These are phyloP conservation scores for Tetramorium alpestre DNA, from an alignment of 1,140 invertebrate species.

Conservation along the genomic window DNA sequence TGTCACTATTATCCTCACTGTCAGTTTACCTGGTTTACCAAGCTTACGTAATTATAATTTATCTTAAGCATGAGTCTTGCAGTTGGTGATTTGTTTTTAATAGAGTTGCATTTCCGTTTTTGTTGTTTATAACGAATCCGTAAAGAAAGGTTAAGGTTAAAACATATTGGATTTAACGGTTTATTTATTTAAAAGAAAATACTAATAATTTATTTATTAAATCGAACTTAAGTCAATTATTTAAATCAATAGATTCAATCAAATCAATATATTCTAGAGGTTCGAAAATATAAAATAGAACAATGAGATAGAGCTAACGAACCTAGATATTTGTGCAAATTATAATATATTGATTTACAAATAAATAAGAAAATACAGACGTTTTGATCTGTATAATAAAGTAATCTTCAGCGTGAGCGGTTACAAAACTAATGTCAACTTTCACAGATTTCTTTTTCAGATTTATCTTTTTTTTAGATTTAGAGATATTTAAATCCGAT, in stretches of 20 bases:
- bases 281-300: too few species aligned
- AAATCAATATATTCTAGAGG: too few species aligned
- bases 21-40: constrained; percentile 51
- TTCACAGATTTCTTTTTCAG: too few species aligned
- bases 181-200: background rate
- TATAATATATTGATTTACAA: too few species aligned
- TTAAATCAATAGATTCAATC: background rate
- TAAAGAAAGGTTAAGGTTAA: background rate
- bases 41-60: constrained; percentile 70
- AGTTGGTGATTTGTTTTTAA: constrained; percentile 61
- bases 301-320: too few species aligned
- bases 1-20: background rate
- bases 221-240: background rate
- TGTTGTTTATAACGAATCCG: background rate
- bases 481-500: too few species aligned
- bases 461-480: too few species aligned
- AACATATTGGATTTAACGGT: background rate
- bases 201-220: background rate
- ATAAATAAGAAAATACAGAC: too few species aligned
- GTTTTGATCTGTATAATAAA: too few species aligned
- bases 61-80: constrained; percentile 45
- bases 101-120: constrained; percentile 64
- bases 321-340: too few species aligned
- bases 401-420: too few species aligned
- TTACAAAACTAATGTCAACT: too few species aligned